phyloP scores from a whole-genome alignment of 2,888 invertebrate genomes.

The Trichogramma evanescens region DNA sequence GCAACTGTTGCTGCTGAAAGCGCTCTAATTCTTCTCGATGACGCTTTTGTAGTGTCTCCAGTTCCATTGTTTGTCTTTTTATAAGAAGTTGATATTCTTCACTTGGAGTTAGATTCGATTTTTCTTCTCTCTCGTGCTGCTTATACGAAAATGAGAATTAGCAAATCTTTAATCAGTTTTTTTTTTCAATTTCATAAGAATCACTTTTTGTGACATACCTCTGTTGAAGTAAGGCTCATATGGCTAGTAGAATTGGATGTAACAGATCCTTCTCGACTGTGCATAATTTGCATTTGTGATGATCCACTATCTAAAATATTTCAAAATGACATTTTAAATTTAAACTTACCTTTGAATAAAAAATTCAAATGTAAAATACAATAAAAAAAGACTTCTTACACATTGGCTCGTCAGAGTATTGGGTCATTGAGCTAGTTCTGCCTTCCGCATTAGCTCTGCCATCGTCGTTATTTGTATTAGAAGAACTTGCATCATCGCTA shows the following conservation, averaged over 20 bases:
- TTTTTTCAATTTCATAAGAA: neutral
- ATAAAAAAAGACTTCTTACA: constrained; percentile 5
- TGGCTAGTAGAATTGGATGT: constrained; percentile 32
- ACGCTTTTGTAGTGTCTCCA: constrained; percentile 46
- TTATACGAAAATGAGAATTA: constrained; percentile 9
- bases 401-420: constrained; percentile 19
- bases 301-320: constrained; percentile 7
- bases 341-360: neutral
- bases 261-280: constrained; percentile 40
- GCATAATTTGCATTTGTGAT: constrained; percentile 31
- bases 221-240: constrained; percentile 25
- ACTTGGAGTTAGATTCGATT: constrained; percentile 40
- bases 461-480: constrained; percentile 25
- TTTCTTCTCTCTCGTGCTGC: constrained; percentile 40
- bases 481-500: constrained; percentile 23
- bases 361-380: neutral
- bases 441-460: constrained; percentile 16
- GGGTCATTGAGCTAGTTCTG: neutral
- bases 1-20: constrained; percentile 44
- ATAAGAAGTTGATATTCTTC: constrained; percentile 45
- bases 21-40: constrained; percentile 46
- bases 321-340: neutral
- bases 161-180: neutral
- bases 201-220: constrained; percentile 30
- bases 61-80: constrained; percentile 48